Percentiles rank a stretch among this genome's conserved stretches.
These are phyloP conservation scores for Epizoanthus rinbou DNA, from an alignment of 92 coral and sea anemone genomes.

Conservation along the genomic window DNA sequence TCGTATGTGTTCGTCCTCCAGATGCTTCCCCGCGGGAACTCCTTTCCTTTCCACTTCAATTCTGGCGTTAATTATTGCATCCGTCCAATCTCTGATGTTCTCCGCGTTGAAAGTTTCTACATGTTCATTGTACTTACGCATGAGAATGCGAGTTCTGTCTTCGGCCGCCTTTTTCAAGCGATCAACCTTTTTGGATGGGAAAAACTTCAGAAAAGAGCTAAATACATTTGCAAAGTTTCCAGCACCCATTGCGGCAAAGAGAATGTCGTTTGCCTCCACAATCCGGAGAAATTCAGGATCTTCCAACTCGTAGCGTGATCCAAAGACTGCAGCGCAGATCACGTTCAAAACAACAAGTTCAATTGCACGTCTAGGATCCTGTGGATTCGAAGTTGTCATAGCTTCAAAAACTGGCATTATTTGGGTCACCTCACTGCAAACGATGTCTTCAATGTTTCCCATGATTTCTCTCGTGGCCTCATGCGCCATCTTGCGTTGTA, in stretches of 20 bases:
- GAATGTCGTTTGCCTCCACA: constrained; percentile 46
- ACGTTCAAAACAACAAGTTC: constrained; percentile 70
- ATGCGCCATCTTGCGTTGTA: constrained; percentile 68
- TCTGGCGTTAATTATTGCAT: constrained; percentile 62
- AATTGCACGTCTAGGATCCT: constrained; percentile 53
- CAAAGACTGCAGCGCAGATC: constrained; percentile 65
- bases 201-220: constrained; percentile 45
- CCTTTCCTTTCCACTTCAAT: constrained; percentile 40
- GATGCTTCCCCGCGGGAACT: constrained; percentile 19
- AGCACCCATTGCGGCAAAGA: constrained; percentile 47
- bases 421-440: constrained; percentile 61
- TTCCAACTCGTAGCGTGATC: constrained; percentile 64
- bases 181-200: constrained; percentile 25
- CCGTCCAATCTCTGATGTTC: constrained; percentile 66
- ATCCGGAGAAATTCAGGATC: constrained; percentile 62
- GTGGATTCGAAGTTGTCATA: constrained; percentile 35
- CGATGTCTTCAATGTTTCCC: constrained; percentile 50
- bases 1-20: constrained; percentile 34
- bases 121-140: constrained; percentile 53
- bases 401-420: constrained; percentile 51
- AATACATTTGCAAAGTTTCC: constrained; percentile 55
- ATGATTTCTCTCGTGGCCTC: constrained; percentile 64
- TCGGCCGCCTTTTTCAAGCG: constrained; percentile 24
- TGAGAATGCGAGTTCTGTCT: constrained; percentile 47
- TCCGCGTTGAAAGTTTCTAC: constrained; percentile 49